phyloP scores from a whole-genome alignment of 2,888 invertebrate species.

The Phragmatobia fuliginosa region DNA sequence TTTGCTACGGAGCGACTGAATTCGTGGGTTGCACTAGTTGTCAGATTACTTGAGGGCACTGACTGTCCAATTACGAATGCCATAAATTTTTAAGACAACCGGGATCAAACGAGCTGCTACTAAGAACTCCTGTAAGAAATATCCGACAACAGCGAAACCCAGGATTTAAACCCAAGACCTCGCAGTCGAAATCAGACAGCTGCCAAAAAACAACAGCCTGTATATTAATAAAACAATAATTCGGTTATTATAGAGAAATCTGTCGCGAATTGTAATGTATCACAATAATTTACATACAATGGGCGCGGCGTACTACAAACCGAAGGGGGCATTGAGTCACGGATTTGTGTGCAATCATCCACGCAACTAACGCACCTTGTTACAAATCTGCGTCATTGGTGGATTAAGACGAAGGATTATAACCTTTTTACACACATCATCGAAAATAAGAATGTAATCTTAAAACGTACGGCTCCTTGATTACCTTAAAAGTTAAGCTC shows the following conservation, averaged over 20 bases:
- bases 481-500: not conserved
- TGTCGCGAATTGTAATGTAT: constrained; percentile 59
- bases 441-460: not conserved
- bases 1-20: too few relatives aligned
- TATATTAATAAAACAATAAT: constrained; percentile 28
- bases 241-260: constrained; percentile 61
- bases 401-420: not conserved
- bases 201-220: constrained; percentile 13
- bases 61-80: too few relatives aligned
- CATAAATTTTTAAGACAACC: too few relatives aligned
- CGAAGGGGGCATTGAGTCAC: constrained; percentile 60
- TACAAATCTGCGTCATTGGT: not conserved
- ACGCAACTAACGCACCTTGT: constrained; percentile 13
- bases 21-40: too few relatives aligned
- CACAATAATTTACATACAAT: constrained; percentile 75
- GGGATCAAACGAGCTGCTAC: too few relatives aligned
- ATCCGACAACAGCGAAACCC: too few relatives aligned
- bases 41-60: too few relatives aligned
- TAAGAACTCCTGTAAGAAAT: too few relatives aligned
- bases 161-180: too few relatives aligned
- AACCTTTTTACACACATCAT: not conserved
- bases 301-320: constrained; percentile 56
- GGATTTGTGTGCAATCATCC: constrained; percentile 37
- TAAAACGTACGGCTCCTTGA: not conserved
- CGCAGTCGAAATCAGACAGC: not conserved